Evolutionary conservation across 2,888 invertebrate genomes (phyloP), one percentile per base, ranked within the genome.

Genomic region (Cylloceria caligata): DNA sequence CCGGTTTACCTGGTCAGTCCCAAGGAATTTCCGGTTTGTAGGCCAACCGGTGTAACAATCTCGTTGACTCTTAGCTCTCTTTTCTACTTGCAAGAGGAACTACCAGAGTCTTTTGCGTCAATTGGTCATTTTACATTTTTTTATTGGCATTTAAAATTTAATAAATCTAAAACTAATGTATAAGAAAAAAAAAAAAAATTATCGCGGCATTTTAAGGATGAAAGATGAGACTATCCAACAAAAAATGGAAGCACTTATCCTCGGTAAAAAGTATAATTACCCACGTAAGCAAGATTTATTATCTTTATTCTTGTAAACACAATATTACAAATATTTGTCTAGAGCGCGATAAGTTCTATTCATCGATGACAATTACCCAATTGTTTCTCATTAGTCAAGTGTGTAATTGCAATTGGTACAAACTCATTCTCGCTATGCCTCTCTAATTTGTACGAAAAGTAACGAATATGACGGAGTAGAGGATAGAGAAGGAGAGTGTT

Each of bases 21-120:
- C 55, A 21, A 78, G 77, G 77, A 78, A 78, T 78, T 78, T 78
- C 77, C 77, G 78, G 80, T 78, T 81, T 79, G 83, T 83, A 83
- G 80, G 82, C 80, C 73, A 81, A 80, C 74, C 30, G 62, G 67
- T 76, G 55, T 27, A 30, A 52, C 64, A 49, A 62, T 62, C 60
- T 9, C 42, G 39, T 24, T 24, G 49, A 45, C 62, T 27, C 9
- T 13, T 11, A 11, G 16, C 9, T 72, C 62, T 47, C 62, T 73
- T 64, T 64, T 64, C 30, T 4, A 55, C 5, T 55, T 13, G 27
- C 55, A 16, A 60, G 27, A 60, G 16, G 3, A 55, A 55, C 24
- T 55, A n/a, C n/a, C n/a, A 55, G 55, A 13, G 13, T 27, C 13
- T 6, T 55, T 11, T 55, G 27, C n/a, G 27, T 27, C 11, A 24